Conservation (phyloP, 1,140 invertebrate species). For the Lepidurus apus region DNA sequence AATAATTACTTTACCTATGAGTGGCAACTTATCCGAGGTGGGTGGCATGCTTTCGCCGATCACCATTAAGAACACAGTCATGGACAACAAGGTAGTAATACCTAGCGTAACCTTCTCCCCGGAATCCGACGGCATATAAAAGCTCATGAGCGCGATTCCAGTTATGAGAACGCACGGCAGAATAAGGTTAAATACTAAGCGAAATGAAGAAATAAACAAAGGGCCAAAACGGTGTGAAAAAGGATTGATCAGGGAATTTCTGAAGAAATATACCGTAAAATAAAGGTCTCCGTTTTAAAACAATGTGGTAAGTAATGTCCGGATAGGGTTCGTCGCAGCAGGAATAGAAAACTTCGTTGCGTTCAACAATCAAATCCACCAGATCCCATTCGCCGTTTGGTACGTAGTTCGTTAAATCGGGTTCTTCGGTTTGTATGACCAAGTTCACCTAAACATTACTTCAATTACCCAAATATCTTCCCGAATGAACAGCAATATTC, state of each 20-base stretch:
- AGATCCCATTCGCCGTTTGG: conserved; percentile 58
- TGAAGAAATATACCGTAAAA: conserved; percentile 48
- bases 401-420: conserved; percentile 47
- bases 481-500: neutral
- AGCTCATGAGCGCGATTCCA: conserved; percentile 52
- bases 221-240: neutral
- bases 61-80: conserved; percentile 59
- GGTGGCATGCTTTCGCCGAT: conserved; percentile 59
- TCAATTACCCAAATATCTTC: neutral
- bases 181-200: conserved; percentile 52
- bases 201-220: neutral
- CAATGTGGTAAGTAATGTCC: conserved; percentile 52
- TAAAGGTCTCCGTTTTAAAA: conserved; percentile 50
- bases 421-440: conserved; percentile 42
- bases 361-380: conserved; percentile 47
- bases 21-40: conserved; percentile 54
- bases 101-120: conserved; percentile 51
- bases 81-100: conserved; percentile 58
- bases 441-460: conserved; percentile 40
- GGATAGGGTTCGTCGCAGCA: conserved; percentile 55
- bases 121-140: conserved; percentile 55
- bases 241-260: neutral
- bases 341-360: conserved; percentile 47
- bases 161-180: conserved; percentile 56
- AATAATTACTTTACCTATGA: conserved; percentile 49